These are phyloP conservation scores for Lepidochitona cinerea DNA, from an alignment of 2,888 invertebrate genomes.

Conservation along the genomic window DNA sequence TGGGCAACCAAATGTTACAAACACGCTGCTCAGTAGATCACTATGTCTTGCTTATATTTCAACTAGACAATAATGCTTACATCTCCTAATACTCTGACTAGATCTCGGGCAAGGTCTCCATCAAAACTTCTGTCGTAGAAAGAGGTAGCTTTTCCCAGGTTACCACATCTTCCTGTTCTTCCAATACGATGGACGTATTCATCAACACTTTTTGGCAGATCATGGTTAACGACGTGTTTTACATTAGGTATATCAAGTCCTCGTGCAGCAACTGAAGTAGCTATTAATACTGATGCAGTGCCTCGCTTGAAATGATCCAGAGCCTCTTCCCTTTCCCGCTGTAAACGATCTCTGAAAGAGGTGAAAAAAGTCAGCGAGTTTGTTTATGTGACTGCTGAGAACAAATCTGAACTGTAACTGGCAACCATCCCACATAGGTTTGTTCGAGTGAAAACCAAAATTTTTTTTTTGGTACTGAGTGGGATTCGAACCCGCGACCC, in stretches of 20 bases:
- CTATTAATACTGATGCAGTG: conserved; percentile 85
- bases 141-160: conserved; percentile 79
- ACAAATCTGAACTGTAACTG: too few species aligned
- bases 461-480: too few species aligned
- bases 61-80: conserved; percentile 66
- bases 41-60: neutral
- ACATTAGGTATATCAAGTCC: conserved; percentile 92
- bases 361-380: too few species aligned
- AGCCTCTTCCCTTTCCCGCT: conserved; percentile 82
- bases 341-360: conserved; percentile 76
- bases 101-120: conserved; percentile 75
- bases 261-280: conserved; percentile 94
- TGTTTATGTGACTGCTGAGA: too few species aligned
- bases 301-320: conserved; percentile 86
- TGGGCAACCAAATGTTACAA: neutral
- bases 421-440: too few species aligned
- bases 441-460: too few species aligned
- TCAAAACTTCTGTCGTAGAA: conserved; percentile 70
- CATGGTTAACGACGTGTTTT: conserved; percentile 99
- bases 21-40: neutral
- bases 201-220: conserved; percentile 97
- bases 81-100: conserved; percentile 82
- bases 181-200: conserved; percentile 99
- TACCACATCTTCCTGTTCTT: conserved; percentile 99
- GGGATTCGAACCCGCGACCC: too few species aligned